Evolutionary conservation across 2,797 vertebrate genomes (phyloP), one percentile per base, ranked within the genome.

Genomic region (Garrulus glandarius): DNA sequence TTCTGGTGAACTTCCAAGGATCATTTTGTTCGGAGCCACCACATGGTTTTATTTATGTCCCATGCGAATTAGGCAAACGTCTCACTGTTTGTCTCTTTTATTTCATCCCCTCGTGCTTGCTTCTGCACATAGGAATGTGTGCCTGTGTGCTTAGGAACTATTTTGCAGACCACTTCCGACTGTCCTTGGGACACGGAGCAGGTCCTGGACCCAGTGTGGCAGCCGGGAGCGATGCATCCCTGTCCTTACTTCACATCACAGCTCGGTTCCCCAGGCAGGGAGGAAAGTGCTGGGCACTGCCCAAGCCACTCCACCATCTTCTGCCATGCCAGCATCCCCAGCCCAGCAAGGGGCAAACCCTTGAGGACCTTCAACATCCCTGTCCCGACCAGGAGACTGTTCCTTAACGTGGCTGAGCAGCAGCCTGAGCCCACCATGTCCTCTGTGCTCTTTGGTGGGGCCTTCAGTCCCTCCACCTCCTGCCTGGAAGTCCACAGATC

Each of bases 21-120:
- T 81, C 85, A 0, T 86, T 93, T 88, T 94, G 83, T 95, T 97
- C 36, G 0, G 50, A 84, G 72, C 57, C 5, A 1, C 92, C 95
- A 96, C 94, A 97, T 97, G 96, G 90, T 96, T 97, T 95, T 90
- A 34, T 93, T 97, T 97, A 97, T 1, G 4, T 43, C 87, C 85
- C 92, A 9, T 88, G 94, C 0, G 41, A 95, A 82, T 91, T 86
- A 95, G 79, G 92, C 94, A 75, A 93, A 75, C 7, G 8, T 37
- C 83, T 94, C 26, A 1, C 93, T 95, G 79, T 94, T 95, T 94
- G 76, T 65, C 87, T 92, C 93, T 89, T 89, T 84, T 57, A 61
- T 93, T 95, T 53, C 70, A 59, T 61, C 85, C 87, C 75, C 85
- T 84, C 1, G 13, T 3, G 29, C 88, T 95, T 84, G 91, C 64